Percentiles rank a stretch among this genome's conserved stretches.
Conservation (phyloP, 1,140 invertebrate species). For the Euura saliciscinereae region DNA sequence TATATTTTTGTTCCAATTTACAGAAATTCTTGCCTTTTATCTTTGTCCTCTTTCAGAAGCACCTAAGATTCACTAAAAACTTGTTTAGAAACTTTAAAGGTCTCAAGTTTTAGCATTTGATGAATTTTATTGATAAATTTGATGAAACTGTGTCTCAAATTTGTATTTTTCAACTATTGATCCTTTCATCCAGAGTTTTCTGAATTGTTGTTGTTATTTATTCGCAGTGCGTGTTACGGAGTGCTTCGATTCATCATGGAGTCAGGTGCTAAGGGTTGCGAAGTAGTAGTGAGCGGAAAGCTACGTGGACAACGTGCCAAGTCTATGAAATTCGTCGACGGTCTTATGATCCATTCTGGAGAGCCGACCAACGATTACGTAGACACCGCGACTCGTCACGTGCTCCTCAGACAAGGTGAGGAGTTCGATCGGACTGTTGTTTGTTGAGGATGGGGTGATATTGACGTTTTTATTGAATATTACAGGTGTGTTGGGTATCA, state of each 20-base stretch:
- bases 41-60: too few relatives aligned
- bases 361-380: slow-evolving; percentile 99
- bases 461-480: not conserved
- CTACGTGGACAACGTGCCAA: slow-evolving; percentile 98
- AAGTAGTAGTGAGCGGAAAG: slow-evolving; percentile 99
- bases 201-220: not conserved
- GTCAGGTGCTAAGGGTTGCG: slow-evolving; percentile 94
- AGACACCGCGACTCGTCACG: slow-evolving; percentile 96
- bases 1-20: too few relatives aligned
- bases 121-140: too few relatives aligned
- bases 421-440: not conserved
- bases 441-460: too few relatives aligned
- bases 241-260: slow-evolving; percentile 99
- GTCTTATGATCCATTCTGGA: slow-evolving; percentile 99
- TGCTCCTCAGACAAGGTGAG: slow-evolving; percentile 91
- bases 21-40: too few relatives aligned
- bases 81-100: too few relatives aligned
- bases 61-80: too few relatives aligned
- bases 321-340: slow-evolving; percentile 99
- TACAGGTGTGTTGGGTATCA: slow-evolving; percentile 77
- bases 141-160: too few relatives aligned
- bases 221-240: slow-evolving; percentile 93
- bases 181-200: too few relatives aligned
- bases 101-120: too few relatives aligned
- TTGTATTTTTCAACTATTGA: too few relatives aligned